Evolutionary conservation across 2,797 vertebrate genomes (phyloP).

Genomic region (Lutjanus argentimaculatus): DNA sequence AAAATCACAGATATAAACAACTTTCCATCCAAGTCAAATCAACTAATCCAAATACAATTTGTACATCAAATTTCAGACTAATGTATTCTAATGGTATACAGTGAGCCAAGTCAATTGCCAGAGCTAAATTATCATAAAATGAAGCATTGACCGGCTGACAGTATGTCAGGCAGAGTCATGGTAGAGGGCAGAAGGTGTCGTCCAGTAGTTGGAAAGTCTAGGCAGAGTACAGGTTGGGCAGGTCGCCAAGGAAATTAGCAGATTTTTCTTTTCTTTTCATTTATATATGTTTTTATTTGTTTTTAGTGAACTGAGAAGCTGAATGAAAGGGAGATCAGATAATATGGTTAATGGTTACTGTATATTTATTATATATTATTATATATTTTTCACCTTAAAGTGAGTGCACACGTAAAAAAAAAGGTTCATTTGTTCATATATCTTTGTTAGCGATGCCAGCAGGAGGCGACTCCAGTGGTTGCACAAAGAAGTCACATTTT

Average conservation of each 20-base stretch:
- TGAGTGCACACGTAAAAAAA: background rate
- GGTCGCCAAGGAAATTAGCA: background rate
- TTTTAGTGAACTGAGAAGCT: background rate
- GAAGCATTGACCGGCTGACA: background rate
- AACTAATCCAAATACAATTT: constrained; percentile 3
- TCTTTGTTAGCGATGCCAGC: no score
- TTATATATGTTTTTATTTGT: background rate
- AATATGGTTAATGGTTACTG: background rate
- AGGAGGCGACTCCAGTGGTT: no score
- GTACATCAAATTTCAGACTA: background rate
- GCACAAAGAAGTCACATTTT: no score
- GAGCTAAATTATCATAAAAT: background rate
- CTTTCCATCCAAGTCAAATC: background rate
- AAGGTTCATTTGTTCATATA: background rate
- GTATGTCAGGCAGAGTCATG: background rate
- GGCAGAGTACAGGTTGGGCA: background rate
- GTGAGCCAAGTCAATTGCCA: background rate
- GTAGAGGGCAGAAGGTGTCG: background rate
- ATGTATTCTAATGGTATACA: background rate
- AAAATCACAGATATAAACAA: constrained; percentile 11
- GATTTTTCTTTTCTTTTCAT: background rate
- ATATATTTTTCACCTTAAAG: background rate
- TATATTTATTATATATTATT: background rate
- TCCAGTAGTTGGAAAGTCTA: background rate
- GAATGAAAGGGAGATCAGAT: background rate